Evolutionary conservation across 2,797 vertebrate species (phyloP).

Genomic region (Danionella dracula): DNA sequence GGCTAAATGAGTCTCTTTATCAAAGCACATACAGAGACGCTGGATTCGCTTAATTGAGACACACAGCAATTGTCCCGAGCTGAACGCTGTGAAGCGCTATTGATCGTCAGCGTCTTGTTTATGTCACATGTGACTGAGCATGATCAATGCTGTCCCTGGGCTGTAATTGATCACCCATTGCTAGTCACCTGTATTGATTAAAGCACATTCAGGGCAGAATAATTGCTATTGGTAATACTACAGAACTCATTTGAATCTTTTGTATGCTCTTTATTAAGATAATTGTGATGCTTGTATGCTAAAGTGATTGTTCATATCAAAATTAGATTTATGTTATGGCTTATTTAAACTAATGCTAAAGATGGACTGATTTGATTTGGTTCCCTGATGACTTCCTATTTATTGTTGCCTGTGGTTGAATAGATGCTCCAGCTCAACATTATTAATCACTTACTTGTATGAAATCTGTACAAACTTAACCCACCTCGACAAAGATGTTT

Average conservation of each 20-base stretch:
- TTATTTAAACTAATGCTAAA: too few relatives aligned
- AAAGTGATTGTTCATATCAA: neutral
- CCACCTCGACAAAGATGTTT: too few relatives aligned
- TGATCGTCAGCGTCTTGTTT: constrained; percentile 62
- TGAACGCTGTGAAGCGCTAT: constrained; percentile 55
- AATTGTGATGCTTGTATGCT: neutral
- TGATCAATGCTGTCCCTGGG: constrained; percentile 68
- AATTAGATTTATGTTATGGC: too few relatives aligned
- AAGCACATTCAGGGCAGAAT: constrained; percentile 60
- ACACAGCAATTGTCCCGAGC: constrained; percentile 58
- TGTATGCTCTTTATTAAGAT: neutral
- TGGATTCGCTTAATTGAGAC: constrained; percentile 66
- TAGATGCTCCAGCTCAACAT: too few relatives aligned
- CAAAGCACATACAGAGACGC: constrained; percentile 47
- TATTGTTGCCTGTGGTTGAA: too few relatives aligned
- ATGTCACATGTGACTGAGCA: constrained; percentile 71
- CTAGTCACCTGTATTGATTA: constrained; percentile 60
- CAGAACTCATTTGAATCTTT: constrained; percentile 44
- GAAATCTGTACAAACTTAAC: too few relatives aligned
- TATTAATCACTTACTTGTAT: too few relatives aligned
- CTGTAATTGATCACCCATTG: constrained; percentile 73
- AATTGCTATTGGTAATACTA: constrained; percentile 51
- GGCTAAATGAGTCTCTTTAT: constrained; percentile 55
- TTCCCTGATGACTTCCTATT: too few relatives aligned
- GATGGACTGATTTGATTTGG: too few relatives aligned